Evolutionary conservation across 2,113 vertebrate genomes (phyloP).

Genomic region (Azemiops feae): DNA sequence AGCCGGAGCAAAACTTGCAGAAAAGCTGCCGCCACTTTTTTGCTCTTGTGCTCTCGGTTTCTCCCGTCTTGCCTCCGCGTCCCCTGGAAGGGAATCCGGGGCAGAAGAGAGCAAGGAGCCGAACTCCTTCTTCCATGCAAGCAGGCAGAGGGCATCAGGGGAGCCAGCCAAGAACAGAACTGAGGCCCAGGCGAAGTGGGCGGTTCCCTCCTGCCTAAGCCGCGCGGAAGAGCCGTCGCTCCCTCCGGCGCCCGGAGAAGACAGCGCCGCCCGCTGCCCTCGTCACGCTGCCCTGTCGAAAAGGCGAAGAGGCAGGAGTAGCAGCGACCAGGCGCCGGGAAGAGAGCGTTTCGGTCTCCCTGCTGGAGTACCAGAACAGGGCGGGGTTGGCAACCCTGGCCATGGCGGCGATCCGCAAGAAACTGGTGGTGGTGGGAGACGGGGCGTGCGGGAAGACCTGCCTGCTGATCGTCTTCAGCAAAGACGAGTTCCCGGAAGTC

Average conservation of each 20-base stretch:
- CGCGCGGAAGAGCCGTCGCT: background rate
- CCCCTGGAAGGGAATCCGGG: background rate
- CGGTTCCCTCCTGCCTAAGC: slow-evolving; percentile 19
- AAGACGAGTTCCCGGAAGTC: slow-evolving; percentile 96
- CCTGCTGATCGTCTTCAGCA: slow-evolving; percentile 96
- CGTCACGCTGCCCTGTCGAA: slow-evolving; percentile 58
- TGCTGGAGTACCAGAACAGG: slow-evolving; percentile 55
- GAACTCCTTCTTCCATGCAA: background rate
- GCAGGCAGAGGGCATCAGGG: background rate
- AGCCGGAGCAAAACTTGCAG: background rate
- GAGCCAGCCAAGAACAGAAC: background rate
- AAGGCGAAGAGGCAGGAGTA: slow-evolving; percentile 35
- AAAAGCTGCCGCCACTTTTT: too few species aligned
- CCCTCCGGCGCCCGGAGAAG: background rate
- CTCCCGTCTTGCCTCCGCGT: background rate
- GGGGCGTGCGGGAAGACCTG: slow-evolving; percentile 92
- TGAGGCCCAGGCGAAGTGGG: background rate
- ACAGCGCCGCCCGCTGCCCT: background rate
- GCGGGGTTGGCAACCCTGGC: slow-evolving; percentile 66
- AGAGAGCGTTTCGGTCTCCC: slow-evolving; percentile 56
- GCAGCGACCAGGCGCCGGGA: slow-evolving; percentile 21
- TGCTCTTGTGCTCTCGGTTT: background rate
- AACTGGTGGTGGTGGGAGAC: slow-evolving; percentile 96
- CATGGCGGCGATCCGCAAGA: slow-evolving; percentile 94
- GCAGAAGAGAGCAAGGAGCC: background rate